Conservation (phyloP, 2,113 vertebrate species). For the Felis catus region F.catus_Fca126_mat1.0 CM031419.1:35711501-35712000, state of each 20-base stretch:
- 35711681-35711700: slow-evolving; percentile 78
- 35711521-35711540: slow-evolving; percentile 67
- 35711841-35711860: slow-evolving; percentile 53
- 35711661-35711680: slow-evolving; percentile 69
- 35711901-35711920: slow-evolving; percentile 29
- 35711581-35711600: slow-evolving; percentile 77
- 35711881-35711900: slow-evolving; percentile 62
- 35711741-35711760: background rate
- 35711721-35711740: slow-evolving; percentile 68
- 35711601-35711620: slow-evolving; percentile 71
- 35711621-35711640: slow-evolving; percentile 73
- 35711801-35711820: slow-evolving; percentile 4
- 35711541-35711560: slow-evolving; percentile 68
- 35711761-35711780: slow-evolving; percentile 43
- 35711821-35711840: slow-evolving; percentile 70
- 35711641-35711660: slow-evolving; percentile 33
- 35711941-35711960: slow-evolving; percentile 64
- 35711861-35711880: slow-evolving; percentile 56
- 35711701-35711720: slow-evolving; percentile 77
- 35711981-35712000: slow-evolving; percentile 6
- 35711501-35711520: slow-evolving; percentile 62
- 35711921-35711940: slow-evolving; percentile 53
- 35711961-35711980: slow-evolving; percentile 56
- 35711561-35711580: slow-evolving; percentile 69
- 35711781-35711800: slow-evolving; percentile 51